Base-by-base conservation (phyloP, 2,888 invertebrate species). In the Pristionchus exspectatus region DNA sequence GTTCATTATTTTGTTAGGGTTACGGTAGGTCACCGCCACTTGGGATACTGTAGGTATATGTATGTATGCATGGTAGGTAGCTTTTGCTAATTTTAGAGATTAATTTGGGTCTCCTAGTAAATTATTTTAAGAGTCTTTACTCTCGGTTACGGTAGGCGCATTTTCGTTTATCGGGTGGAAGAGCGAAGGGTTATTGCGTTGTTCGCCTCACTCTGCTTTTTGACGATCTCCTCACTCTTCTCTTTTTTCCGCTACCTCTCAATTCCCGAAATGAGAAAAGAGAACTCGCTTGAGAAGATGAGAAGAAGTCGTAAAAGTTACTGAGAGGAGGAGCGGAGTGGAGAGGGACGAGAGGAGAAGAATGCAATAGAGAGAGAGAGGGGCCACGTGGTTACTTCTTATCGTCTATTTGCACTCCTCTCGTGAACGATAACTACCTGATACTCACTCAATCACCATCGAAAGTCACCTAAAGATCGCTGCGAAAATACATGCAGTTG, bases 1-100 rank as follows among this genome's bases (percentile, higher is more conserved):
- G 96, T 89, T 50, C 5, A n/a, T 38, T 44, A 10, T 44, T 44
- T 63, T 18, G 14, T 56, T 21, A 63, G 50, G 33, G 21, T 87
- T 30, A 87, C 33, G 24, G 77, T 54, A 54, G 66, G 33, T 30
- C 59, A 56, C 2, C 21, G 2, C 38, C 38, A 50, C 12, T 3
- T 63, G 63, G 63, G 18, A 24, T 24, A 63, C n/a, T 14, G n/a
- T 38, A 10, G n/a, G 2, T 54, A 12, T 5, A 3, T 10, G 9
- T 33, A 38, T 38, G 38, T 38, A 5, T 24, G 56, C n/a, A 74
- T n/a, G n/a, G n/a, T n/a, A n/a, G n/a, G 10, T 33, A 54, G 83
- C 83, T 54, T 30, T 12, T 18, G 38, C n/a, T 44, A 38, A 33
- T 44, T 38, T 83, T 50, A 9, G 18, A 33, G 24, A 27, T 7